Percentiles rank a stretch among this genome's conserved stretches.
phyloP scores from a whole-genome alignment of 1,140 invertebrate genomes.

The Drosophila orena region DNA sequence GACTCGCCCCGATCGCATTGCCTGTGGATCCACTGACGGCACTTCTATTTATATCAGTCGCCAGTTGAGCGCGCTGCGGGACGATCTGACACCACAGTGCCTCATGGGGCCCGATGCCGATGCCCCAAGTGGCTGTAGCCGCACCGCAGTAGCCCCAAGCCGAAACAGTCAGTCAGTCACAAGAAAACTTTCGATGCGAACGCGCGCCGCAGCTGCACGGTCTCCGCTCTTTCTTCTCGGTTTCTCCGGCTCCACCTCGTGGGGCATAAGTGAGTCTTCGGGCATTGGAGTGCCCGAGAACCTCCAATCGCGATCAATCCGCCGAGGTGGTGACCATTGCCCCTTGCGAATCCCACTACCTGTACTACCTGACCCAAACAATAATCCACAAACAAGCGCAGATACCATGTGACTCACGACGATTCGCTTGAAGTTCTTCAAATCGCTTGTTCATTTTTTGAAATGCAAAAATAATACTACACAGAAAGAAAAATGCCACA shows the following conservation, averaged over 20 bases:
- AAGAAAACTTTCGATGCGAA: constrained; percentile 69
- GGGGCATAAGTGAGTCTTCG: constrained; percentile 1
- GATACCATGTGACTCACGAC: constrained; percentile 27
- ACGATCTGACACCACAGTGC: constrained; percentile 33
- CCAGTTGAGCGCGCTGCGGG: constrained; percentile 1
- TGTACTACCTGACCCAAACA: constrained; percentile 2
- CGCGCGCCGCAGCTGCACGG: constrained; percentile 40
- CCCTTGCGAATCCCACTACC: constrained; percentile 22
- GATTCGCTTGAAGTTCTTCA: constrained; percentile 33
- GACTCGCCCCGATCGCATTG: not conserved
- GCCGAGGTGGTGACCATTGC: constrained; percentile 43
- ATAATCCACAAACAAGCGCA: constrained; percentile 1
- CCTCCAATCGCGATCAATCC: constrained; percentile 31
- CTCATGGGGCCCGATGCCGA: constrained; percentile 10
- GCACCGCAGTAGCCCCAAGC: constrained; percentile 18
- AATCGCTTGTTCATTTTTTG: constrained; percentile 7
- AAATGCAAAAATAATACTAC: not conserved
- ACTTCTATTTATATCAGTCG: constrained; percentile 21
- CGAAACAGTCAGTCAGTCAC: constrained; percentile 40
- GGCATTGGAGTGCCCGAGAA: too few relatives aligned
- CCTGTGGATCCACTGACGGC: not conserved
- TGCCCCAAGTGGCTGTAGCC: not conserved
- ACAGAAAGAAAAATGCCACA: not conserved
- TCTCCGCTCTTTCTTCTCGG: constrained; percentile 22
- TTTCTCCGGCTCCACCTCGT: not conserved